phyloP scores from a whole-genome alignment of 2,888 invertebrate genomes.

The Calephelis perditalis region DNA sequence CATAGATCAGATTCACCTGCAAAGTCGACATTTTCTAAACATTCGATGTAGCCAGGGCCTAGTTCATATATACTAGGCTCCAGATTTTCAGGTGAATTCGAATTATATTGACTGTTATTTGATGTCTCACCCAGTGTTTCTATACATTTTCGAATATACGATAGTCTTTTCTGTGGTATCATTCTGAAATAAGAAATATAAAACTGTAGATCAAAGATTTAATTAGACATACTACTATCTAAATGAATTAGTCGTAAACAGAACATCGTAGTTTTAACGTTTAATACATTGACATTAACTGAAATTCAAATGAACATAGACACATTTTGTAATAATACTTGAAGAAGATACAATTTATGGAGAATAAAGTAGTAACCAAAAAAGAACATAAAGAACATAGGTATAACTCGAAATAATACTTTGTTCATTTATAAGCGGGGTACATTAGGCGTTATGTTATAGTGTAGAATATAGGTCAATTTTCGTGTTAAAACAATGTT shows the following conservation, averaged over 20 bases:
- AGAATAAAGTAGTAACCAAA: conserved; percentile 22
- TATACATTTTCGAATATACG: conserved; percentile 11
- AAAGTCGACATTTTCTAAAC: conserved; percentile 19
- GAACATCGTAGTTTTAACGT: conserved; percentile 15
- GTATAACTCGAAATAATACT: conserved; percentile 14
- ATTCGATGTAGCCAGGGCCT: conserved; percentile 22
- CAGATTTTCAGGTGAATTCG: conserved; percentile 16
- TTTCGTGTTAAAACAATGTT: conserved; percentile 15
- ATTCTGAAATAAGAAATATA: conserved; percentile 16
- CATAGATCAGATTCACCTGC: conserved; percentile 12
- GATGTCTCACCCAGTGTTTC: conserved; percentile 4
- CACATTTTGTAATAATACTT: conserved; percentile 21
- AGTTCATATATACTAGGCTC: conserved; percentile 20
- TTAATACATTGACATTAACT: conserved; percentile 17
- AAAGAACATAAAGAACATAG: conserved; percentile 16
- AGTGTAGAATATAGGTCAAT: conserved; percentile 13
- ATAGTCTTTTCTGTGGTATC: conserved; percentile 18
- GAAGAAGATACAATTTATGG: conserved; percentile 17
- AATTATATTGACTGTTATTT: background rate
- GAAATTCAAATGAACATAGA: conserved; percentile 19
- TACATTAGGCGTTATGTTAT: conserved; percentile 13
- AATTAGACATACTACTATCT: background rate
- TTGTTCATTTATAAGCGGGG: conserved; percentile 17
- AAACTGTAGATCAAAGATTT: conserved; percentile 16
- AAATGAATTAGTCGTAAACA: background rate